phyloP scores from a whole-genome alignment of 1,140 invertebrate species.

The Rhopalosiphum padi region DNA sequence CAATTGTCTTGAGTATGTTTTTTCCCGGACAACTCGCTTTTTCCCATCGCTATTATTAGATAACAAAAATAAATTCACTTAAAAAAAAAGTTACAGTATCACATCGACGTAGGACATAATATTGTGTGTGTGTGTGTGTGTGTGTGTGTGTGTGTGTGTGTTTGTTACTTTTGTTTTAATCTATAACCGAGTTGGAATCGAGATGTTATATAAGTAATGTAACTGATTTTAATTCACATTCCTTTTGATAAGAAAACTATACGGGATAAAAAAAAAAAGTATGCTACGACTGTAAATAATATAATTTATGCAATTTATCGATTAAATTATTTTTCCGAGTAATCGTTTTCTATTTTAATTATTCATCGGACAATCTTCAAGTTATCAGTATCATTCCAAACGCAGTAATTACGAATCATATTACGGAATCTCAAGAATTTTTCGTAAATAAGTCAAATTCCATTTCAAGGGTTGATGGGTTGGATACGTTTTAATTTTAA shows the following conservation, averaged over 20 bases:
- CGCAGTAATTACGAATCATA: neutral
- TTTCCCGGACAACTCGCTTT: neutral
- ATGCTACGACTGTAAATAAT: neutral
- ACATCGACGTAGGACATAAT: neutral
- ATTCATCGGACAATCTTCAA: neutral
- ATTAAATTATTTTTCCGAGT: neutral
- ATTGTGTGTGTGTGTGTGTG: too few species aligned
- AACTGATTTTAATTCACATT: neutral
- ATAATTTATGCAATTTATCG: neutral
- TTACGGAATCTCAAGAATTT: neutral
- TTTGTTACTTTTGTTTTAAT: neutral
- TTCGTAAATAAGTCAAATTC: neutral
- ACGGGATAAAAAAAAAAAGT: neutral
- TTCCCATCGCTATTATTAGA: neutral
- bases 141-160: too few species aligned
- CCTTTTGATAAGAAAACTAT: neutral
- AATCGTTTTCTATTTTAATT: neutral
- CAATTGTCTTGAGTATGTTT: constrained; percentile 24
- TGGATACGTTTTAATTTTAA: constrained; percentile 25
- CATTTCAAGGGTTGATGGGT: constrained; percentile 5
- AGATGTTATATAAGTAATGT: neutral
- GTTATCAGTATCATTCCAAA: neutral
- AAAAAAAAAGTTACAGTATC: neutral
- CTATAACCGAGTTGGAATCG: neutral
- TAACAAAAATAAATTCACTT: neutral